Percentiles rank a stretch among this genome's conserved stretches.
Conservation (phyloP, 2,888 invertebrate species). For the Trichacis sp. region DNA sequence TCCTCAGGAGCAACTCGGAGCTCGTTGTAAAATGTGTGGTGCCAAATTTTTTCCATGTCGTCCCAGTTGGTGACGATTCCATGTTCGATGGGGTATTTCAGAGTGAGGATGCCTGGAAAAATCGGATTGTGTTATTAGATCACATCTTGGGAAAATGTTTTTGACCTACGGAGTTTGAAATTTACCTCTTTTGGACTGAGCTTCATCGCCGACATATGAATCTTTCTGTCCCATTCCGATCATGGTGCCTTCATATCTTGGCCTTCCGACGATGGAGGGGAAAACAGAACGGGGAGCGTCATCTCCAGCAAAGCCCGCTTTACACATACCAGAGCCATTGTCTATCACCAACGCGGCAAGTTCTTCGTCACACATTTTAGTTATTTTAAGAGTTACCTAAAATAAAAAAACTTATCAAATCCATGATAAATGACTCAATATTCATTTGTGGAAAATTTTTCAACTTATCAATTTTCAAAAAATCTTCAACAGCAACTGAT, state of each 20-base stretch:
- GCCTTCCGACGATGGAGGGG: conserved; percentile 94
- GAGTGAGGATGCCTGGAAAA: conserved; percentile 68
- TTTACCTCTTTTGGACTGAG: not conserved
- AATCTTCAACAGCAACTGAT: no score
- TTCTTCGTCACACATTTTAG: conserved; percentile 91
- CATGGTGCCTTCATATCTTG: conserved; percentile 96
- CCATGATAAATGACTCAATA: no score
- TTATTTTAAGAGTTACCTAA: no score
- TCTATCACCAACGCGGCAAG: conserved; percentile 94
- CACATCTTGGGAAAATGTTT: not conserved
- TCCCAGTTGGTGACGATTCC: conserved; percentile 98
- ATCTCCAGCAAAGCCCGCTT: conserved; percentile 94
- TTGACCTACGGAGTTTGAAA: not conserved
- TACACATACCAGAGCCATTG: conserved; percentile 74
- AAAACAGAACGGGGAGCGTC: conserved; percentile 96
- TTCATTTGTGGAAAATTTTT: no score
- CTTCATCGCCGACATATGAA: conserved; percentile 88
- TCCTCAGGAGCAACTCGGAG: no score
- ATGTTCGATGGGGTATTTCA: no score
- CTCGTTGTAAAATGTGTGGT: no score
- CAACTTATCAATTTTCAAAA: no score
- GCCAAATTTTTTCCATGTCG: conserved; percentile 97
- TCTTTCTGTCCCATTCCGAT: conserved; percentile 99
- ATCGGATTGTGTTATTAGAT: not conserved
- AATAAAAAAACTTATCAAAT: no score